Evolutionary conservation across 2,888 invertebrate species (phyloP), one percentile per base, ranked within the genome.

Genomic region (Dione juno): DNA sequence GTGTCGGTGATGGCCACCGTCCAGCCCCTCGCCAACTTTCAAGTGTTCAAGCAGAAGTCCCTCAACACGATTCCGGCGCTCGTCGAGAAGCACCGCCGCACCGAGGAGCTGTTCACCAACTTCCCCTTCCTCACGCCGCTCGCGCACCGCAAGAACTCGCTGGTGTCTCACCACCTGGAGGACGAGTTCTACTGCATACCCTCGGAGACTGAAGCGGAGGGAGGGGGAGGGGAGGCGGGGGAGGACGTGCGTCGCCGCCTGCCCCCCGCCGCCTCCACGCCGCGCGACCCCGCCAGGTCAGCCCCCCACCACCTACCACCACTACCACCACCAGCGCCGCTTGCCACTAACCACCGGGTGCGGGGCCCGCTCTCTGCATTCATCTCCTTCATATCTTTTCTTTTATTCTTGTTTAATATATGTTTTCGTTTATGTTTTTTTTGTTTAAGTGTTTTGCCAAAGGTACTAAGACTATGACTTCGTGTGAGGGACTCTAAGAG

Each of bases 41-140:
- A 89, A 61, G 82, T 90, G 14, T 88, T 91, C 81, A 93, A 93
- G 76, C 93, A 93, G 83, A 92, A 92, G 76, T 93, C 93, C 35
- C 84, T 92, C 9, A 93, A 88, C 81, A 92, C 92, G 9, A 90
- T 93, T 66, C 92, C 93, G 59, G 89, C 90, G 67, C 76, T 88
- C 67, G 79, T 88, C 54, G 92, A 92, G 70, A 81, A 81, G 74
- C 81, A 80, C 74, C 83, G 80, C 69, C 83, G 83, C 73, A 84
- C 82, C 81, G 91, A 90, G 78, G 92, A 93, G 79, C 80, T 95
- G 72, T 94, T 94, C 83, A 93, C 93, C 72, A 93, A 93, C 81
- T 93, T 94, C 71, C 93, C 93, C 66, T 95, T 95, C 79, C 84
- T 95, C 75, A 95, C 95, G 70, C 95, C 95, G 64, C 88, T 94